Evolutionary conservation across 2,113 vertebrate genomes (phyloP).

Genomic region (Sapayoa aenigma): DNA sequence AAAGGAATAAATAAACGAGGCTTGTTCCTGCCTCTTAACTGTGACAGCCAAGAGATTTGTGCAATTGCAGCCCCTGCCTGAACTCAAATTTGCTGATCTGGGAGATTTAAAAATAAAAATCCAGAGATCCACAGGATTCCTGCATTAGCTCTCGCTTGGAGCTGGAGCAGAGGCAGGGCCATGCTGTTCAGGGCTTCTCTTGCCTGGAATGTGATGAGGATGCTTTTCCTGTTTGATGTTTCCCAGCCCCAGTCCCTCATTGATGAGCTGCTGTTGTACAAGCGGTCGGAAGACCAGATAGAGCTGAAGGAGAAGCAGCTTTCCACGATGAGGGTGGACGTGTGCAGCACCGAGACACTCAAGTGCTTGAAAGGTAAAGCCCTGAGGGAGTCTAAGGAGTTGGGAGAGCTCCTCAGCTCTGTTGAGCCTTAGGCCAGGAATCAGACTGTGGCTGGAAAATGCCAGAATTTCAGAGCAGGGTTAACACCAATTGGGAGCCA

Average conservation of each 20-base stretch:
- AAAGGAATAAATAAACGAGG: neutral
- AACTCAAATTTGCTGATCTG: neutral
- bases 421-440: neutral
- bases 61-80: neutral
- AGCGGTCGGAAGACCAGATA: slow-evolving; percentile 85
- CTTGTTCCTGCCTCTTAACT: neutral
- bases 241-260: slow-evolving; percentile 86
- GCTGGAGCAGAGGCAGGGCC: neutral
- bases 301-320: slow-evolving; percentile 95
- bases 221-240: neutral
- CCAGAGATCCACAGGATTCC: rapidly evolving
- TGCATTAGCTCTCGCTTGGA: rapidly evolving
- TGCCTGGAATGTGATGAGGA: neutral
- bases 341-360: slow-evolving; percentile 92
- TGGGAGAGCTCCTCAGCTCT: neutral
- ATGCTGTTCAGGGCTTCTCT: neutral
- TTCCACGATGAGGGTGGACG: slow-evolving; percentile 86
- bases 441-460: neutral
- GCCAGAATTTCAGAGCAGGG: neutral
- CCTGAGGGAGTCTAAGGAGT: rapidly evolving
- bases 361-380: slow-evolving; percentile 92
- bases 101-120: neutral
- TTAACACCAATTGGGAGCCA: neutral
- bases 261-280: slow-evolving; percentile 83
- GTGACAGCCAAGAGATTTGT: too few relatives aligned